Percentiles rank a stretch among this genome's conserved stretches.
phyloP scores from a whole-genome alignment of 2,888 invertebrate genomes.

The Harpalus rubripes region DNA sequence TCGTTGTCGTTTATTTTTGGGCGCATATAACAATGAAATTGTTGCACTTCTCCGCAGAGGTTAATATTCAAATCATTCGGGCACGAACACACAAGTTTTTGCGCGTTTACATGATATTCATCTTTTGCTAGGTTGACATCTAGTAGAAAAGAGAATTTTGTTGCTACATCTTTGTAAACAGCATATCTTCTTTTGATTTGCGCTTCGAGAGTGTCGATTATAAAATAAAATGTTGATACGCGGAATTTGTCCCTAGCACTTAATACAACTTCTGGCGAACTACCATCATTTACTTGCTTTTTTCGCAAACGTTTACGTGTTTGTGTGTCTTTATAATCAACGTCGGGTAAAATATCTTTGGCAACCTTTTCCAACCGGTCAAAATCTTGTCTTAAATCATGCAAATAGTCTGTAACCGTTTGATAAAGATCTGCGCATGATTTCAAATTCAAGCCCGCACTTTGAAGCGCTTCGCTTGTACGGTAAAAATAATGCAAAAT shows the following conservation, averaged over 20 bases:
- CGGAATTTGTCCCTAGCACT: slow-evolving; percentile 1
- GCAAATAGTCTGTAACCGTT: neutral
- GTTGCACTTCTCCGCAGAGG: slow-evolving; percentile 30
- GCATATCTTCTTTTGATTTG: neutral
- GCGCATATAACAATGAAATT: no score
- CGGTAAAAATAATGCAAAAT: slow-evolving; percentile 3
- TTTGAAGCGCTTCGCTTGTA: no score
- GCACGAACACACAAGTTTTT: slow-evolving; percentile 17
- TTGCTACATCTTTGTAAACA: slow-evolving; percentile 40
- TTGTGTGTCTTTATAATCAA: no score
- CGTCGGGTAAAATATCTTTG: no score
- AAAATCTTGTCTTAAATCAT: slow-evolving; percentile 2
- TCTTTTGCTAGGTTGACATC: slow-evolving; percentile 18
- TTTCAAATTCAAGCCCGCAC: neutral
- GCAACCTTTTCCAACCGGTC: neutral
- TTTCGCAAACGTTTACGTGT: no score
- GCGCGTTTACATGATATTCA: slow-evolving; percentile 17
- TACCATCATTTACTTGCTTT: no score
- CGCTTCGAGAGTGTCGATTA: neutral
- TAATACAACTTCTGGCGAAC: no score
- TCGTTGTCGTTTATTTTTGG: slow-evolving; percentile 26
- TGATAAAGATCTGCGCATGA: slow-evolving; percentile 1
- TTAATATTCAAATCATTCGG: slow-evolving; percentile 29
- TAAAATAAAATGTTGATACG: neutral
- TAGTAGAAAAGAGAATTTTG: slow-evolving; percentile 55